Base-by-base conservation (phyloP, 1,140 invertebrate species). In the Drosophila quadrilineata region DNA sequence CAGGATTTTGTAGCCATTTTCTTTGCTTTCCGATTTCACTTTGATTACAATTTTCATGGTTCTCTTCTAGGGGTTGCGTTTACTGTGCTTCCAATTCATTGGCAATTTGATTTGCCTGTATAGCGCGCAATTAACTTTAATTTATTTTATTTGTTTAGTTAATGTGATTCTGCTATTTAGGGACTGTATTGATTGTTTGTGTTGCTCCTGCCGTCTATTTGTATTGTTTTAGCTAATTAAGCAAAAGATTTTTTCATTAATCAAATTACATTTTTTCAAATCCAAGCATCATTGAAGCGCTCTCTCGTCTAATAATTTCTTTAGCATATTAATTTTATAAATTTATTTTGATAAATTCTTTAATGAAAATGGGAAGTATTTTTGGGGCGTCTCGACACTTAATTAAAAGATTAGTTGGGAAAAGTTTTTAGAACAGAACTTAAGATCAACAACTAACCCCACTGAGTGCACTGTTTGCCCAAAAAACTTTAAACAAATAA, bases 391-490 rank as follows among this genome's bases (percentile, higher is more conserved):
- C 40, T 56, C 31, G 56, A 63, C 80, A 85, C 79, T 85, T 85
- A 85, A 85, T 85, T 85, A 85, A 85, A 85, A 85, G 79, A 85
- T 85, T 85, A 85, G 71, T 85, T 85, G 58, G 67, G 69, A 69
- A 79, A 86, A 85, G 66, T 84, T n/a, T 79, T 86, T 64, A 50
- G 59, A 50, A 66, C 31, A 45, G 71, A 85, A 85, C 74, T 85
- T 79, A 74, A 69, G 73, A 67, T 85, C 74, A 85, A 75, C 79
- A 84, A 38, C 41, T 54, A 69, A 36, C 28, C 35, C 36, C 28
- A 22, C 38, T 26, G 16, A 54, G 66, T 36, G 57, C 40, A 29
- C 56, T 85, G 71, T 85, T 85, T 85, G 79, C 80, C 54, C 48
- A 35, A 74, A 68, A 56, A 85, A 86, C 79, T 85, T 85, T 71